Conservation (phyloP, 1,140 invertebrate genomes). For the Tachypleus tridentatus region DNA sequence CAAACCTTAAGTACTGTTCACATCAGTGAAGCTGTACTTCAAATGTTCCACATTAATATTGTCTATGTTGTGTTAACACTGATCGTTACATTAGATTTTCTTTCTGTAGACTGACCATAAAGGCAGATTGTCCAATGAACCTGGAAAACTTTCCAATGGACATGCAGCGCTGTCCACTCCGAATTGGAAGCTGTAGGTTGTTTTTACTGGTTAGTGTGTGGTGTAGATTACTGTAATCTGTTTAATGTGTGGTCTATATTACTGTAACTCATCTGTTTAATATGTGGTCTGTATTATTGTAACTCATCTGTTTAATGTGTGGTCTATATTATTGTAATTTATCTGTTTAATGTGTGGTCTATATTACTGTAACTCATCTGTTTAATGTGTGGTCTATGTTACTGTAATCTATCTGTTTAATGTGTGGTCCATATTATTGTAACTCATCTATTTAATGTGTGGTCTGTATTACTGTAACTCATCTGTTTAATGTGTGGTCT, state of each 20-base stretch:
- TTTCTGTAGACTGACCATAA: conserved; percentile 74
- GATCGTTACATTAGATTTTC: too few relatives aligned
- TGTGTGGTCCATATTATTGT: background rate
- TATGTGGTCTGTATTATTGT: background rate
- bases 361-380: background rate
- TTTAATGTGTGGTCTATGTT: too few relatives aligned
- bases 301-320: background rate
- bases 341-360: too few relatives aligned
- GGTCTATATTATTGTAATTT: too few relatives aligned
- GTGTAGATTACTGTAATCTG: background rate
- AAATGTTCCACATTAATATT: too few relatives aligned
- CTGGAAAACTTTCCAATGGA: conserved; percentile 94
- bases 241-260: background rate
- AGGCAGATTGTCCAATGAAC: conserved; percentile 94
- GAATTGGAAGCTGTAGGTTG: conserved; percentile 85
- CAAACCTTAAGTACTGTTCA: too few relatives aligned
- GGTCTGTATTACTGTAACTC: background rate
- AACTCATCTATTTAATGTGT: background rate
- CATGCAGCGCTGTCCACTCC: conserved; percentile 73
- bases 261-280: background rate
- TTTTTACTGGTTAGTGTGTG: background rate
- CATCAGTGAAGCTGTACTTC: too few relatives aligned
- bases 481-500: background rate
- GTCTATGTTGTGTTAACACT: too few relatives aligned
- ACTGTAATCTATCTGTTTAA: too few relatives aligned